Evolutionary conservation across 2,797 vertebrate genomes (phyloP).

Genomic region (Pteronotus mesoamericanus): DNA sequence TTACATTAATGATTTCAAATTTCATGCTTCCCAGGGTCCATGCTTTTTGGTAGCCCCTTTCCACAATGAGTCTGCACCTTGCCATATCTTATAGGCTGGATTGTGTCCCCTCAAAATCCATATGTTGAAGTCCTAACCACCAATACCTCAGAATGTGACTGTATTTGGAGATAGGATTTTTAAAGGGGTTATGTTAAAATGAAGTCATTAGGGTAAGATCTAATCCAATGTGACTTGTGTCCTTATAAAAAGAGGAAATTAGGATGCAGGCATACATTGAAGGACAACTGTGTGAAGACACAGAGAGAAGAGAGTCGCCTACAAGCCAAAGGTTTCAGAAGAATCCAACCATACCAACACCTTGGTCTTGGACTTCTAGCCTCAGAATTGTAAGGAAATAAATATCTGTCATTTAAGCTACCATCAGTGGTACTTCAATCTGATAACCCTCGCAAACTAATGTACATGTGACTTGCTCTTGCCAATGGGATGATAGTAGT

Average conservation of each 20-base stretch:
- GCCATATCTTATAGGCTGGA: background rate
- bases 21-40: background rate
- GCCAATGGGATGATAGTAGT: background rate
- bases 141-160: background rate
- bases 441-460: background rate
- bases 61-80: background rate
- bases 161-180: background rate
- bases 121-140: background rate
- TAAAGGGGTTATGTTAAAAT: background rate
- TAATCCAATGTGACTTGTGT: background rate
- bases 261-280: background rate
- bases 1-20: background rate
- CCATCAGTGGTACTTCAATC: background rate
- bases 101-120: background rate
- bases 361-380: background rate
- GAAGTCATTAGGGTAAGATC: background rate
- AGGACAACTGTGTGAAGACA: background rate
- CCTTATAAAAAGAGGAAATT: background rate
- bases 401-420: background rate
- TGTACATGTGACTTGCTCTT: background rate
- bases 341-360: background rate
- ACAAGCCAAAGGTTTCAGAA: background rate
- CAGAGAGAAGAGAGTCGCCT: background rate
- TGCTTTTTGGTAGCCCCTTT: background rate
- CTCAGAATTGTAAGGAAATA: background rate